Evolutionary conservation across 2,888 invertebrate species (phyloP).

Genomic region (Unio delphinus): DNA sequence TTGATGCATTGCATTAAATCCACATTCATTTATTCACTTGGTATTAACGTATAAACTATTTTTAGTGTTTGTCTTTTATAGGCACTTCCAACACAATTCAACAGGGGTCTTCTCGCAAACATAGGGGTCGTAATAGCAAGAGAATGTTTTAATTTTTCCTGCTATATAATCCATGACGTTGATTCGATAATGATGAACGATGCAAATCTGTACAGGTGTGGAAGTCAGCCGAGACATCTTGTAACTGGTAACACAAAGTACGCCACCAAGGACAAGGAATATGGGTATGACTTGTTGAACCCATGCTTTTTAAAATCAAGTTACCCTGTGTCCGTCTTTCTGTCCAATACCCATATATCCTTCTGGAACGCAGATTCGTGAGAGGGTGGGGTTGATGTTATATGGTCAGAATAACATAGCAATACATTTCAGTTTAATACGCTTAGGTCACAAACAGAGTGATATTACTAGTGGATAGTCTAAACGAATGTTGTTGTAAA

Average conservation of each 20-base stretch:
- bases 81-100: conserved; percentile 33
- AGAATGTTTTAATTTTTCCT: conserved; percentile 16
- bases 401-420: too few relatives aligned
- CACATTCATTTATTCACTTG: not conserved
- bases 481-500: too few relatives aligned
- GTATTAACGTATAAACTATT: not conserved
- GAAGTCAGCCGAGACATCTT: conserved; percentile 13
- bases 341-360: too few relatives aligned
- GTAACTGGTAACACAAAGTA: conserved; percentile 25
- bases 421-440: too few relatives aligned
- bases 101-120: conserved; percentile 30
- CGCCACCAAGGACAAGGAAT: not conserved
- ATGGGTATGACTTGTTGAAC: too few relatives aligned
- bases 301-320: too few relatives aligned
- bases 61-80: conserved; percentile 1
- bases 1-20: too few relatives aligned
- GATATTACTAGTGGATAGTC: too few relatives aligned
- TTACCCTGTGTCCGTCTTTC: too few relatives aligned
- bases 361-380: too few relatives aligned
- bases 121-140: conserved; percentile 23
- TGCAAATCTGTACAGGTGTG: conserved; percentile 17
- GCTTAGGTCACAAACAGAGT: too few relatives aligned
- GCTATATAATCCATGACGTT: conserved; percentile 31
- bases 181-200: conserved; percentile 25
- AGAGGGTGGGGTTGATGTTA: too few relatives aligned